A percentile compares a stretch with the other conserved stretches of the same genome.
Evolutionary conservation across 2,113 vertebrate species (phyloP).

Genomic region (Apus apus): DNA sequence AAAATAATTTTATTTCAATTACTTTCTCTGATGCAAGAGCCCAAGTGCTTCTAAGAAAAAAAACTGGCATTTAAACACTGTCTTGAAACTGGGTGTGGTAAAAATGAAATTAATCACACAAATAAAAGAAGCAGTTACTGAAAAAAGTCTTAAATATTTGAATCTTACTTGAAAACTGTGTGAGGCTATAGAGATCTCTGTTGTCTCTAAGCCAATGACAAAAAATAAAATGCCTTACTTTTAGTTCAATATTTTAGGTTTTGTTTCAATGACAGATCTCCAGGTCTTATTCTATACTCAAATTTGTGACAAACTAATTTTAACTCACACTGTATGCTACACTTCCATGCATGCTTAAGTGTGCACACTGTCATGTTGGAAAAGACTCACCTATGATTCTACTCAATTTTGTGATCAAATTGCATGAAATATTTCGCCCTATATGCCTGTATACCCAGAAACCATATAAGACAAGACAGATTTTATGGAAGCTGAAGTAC

Average conservation of each 20-base stretch:
- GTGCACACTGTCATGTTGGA: not conserved
- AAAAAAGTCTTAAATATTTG: not conserved
- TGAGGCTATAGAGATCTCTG: not conserved
- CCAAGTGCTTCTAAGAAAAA: not conserved
- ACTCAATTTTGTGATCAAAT: not conserved
- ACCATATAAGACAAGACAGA: not conserved
- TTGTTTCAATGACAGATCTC: not conserved
- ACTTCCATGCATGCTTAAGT: not conserved
- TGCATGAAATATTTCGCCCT: not conserved
- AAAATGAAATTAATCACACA: not conserved
- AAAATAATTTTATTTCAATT: not conserved
- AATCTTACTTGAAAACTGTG: not conserved
- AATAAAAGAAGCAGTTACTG: not conserved
- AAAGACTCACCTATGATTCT: not conserved
- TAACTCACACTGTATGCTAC: not conserved
- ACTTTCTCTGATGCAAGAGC: not conserved
- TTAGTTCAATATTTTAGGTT: not conserved
- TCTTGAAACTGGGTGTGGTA: not conserved
- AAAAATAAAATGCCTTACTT: not conserved
- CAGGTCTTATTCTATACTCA: not conserved
- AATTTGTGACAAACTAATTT: not conserved
- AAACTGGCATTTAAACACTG: not conserved
- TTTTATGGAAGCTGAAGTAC: not conserved
- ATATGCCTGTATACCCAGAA: not conserved
- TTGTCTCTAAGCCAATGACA: not conserved